Evolutionary conservation across 2,797 vertebrate genomes (phyloP).

Genomic region (Falco rusticolus): DNA sequence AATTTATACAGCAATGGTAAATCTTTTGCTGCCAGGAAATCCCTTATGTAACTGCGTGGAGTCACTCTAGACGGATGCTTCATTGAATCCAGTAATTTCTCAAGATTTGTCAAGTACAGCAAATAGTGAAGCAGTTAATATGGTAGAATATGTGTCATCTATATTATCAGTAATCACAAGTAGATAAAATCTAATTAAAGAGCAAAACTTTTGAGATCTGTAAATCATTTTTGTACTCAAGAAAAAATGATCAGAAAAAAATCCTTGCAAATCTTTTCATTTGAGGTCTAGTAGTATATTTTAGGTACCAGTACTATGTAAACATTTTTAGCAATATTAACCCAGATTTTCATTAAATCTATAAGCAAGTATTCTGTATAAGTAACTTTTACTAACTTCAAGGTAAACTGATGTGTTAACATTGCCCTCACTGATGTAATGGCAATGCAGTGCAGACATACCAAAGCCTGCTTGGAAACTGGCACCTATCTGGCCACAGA

Average conservation of each 20-base stretch:
- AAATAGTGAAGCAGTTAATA: neutral
- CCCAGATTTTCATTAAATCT: neutral
- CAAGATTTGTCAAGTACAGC: neutral
- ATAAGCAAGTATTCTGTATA: neutral
- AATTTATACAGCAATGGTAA: neutral
- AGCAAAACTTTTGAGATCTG: neutral
- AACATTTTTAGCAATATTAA: neutral
- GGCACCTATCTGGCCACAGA: neutral
- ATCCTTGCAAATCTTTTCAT: neutral
- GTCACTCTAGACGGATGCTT: neutral
- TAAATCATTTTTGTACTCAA: neutral
- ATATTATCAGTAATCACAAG: neutral
- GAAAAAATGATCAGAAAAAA: neutral
- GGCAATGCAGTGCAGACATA: neutral
- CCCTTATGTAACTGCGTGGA: neutral
- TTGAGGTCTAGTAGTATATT: neutral
- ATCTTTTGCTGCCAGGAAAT: neutral
- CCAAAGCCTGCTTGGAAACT: neutral
- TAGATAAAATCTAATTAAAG: neutral
- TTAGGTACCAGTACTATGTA: neutral
- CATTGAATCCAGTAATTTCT: neutral
- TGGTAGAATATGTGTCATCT: neutral
- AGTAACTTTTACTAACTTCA: neutral
- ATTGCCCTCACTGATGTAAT: neutral
- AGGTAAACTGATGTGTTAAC: neutral